phyloP scores from a whole-genome alignment of 2,797 vertebrate genomes.

The Esox masquinongy region DNA sequence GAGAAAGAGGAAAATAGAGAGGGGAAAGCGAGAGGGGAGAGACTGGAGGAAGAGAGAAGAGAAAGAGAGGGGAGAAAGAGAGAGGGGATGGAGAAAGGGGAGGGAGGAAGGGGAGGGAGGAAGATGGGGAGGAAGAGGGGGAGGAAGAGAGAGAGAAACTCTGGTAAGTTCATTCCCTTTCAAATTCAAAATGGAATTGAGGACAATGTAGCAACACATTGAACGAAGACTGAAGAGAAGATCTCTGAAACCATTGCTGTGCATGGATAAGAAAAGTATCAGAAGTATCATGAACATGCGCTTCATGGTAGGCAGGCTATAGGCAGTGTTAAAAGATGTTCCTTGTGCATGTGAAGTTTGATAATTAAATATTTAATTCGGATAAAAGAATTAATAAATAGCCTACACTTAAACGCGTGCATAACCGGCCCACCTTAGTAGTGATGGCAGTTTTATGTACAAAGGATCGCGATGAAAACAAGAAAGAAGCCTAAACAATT shows the following conservation, averaged over 20 bases:
- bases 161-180: neutral
- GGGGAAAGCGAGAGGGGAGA: too few species aligned
- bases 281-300: too few species aligned
- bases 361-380: neutral
- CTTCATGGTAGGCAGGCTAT: too few species aligned
- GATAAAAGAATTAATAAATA: neutral
- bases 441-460: neutral
- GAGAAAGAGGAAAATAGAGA: neutral
- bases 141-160: neutral
- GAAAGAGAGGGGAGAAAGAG: too few species aligned
- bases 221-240: neutral
- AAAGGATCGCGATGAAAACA: neutral
- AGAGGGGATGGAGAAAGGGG: too few species aligned
- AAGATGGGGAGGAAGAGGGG: too few species aligned
- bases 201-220: neutral
- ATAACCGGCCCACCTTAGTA: neutral
- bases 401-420: neutral
- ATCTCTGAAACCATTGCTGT: too few species aligned
- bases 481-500: neutral
- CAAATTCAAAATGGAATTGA: neutral
- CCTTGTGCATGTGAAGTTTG: too few species aligned
- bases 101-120: too few species aligned
- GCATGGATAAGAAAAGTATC: too few species aligned
- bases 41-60: too few species aligned
- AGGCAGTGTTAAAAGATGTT: too few species aligned